Evolutionary conservation across 1,140 invertebrate genomes (phyloP).

Genomic region (Oscheius sp.): DNA sequence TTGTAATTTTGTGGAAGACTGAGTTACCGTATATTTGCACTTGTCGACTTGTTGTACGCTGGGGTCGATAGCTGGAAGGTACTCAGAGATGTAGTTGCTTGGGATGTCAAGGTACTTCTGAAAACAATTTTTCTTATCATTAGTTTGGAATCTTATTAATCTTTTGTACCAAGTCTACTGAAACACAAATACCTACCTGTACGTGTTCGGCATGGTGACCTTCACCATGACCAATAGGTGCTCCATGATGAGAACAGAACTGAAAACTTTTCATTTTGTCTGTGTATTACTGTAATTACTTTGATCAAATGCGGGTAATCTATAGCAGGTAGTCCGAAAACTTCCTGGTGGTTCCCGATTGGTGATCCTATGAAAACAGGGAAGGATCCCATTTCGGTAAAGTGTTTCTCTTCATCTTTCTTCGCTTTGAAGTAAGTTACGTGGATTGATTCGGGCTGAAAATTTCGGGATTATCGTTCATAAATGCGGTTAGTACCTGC

Average conservation of each 20-base stretch:
- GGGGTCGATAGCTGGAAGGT: slow-evolving; percentile 18
- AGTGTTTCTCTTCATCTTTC: neutral
- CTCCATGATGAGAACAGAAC: slow-evolving; percentile 26
- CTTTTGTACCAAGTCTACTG: too few relatives aligned
- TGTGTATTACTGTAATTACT: neutral
- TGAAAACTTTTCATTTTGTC: neutral
- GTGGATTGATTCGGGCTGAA: slow-evolving; percentile 19
- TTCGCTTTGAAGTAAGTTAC: slow-evolving; percentile 25
- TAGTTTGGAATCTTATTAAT: too few relatives aligned
- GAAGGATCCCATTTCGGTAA: slow-evolving; percentile 4
- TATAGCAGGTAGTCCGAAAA: slow-evolving; percentile 11
- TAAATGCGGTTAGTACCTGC: neutral
- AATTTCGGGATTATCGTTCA: neutral
- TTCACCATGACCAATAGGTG: too few relatives aligned
- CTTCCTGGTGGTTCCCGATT: neutral
- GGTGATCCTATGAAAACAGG: slow-evolving; percentile 21
- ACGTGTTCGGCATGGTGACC: neutral
- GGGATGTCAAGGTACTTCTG: slow-evolving; percentile 19
- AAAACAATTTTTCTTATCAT: neutral
- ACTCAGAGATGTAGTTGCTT: slow-evolving; percentile 11
- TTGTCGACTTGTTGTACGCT: slow-evolving; percentile 9
- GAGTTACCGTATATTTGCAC: slow-evolving; percentile 25
- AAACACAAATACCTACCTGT: neutral
- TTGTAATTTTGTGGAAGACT: neutral
- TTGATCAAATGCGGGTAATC: slow-evolving; percentile 28